Evolutionary conservation across 2,888 invertebrate genomes (phyloP), one percentile per base, ranked within the genome.

Genomic region (Callinectes sapidus): DNA sequence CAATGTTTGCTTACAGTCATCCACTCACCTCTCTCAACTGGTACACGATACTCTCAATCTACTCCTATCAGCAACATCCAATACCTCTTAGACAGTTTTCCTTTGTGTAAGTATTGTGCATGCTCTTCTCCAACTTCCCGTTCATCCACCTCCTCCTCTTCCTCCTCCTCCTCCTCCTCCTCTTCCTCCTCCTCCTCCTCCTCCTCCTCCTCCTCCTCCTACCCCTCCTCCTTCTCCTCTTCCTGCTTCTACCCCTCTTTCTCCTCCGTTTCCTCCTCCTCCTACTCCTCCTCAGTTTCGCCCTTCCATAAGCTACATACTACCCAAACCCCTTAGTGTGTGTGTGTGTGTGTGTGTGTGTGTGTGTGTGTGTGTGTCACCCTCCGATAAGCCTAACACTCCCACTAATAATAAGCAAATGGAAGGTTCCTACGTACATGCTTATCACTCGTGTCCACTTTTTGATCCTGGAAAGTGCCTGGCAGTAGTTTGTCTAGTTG

Each of bases 121-220:
- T 35, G 81, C 81, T 48, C 87, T 66, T 66, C 42, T 86, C 14
- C 28, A 14, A 32, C 48, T 10, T 66, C 66, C 87, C n/a, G 39
- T 42, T 55, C 66, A 28, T 39, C 16, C 87, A 18, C 66, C 66
- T 86, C 87, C 48, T 42, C 28, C 28, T 85, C 32, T 35, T 32
- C 39, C 55, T 61, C 39, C 71, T 32, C 35, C 71, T 89, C 61
- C 32, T 28, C 39, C 54, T 39, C 48, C 54, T n/a, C 81, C 28
- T 77, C 77, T 28, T 39, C 90, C 23, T 90, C 28, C 39, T 87
- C 87, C 87, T 87, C 18, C 87, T 87, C 87, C 28, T 23, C 23
- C n/a, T 87, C 54, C 2, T 16, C 23, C 18, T 42, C 39, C 2
- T 16, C 39, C 61, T 16, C 18, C 23, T 71, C 87, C 39, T 87